A percentile compares a stretch with the other conserved stretches of the same genome.
phyloP scores from a whole-genome alignment of 2,797 vertebrate genomes.

The Sebastolobus altivelis region DNA sequence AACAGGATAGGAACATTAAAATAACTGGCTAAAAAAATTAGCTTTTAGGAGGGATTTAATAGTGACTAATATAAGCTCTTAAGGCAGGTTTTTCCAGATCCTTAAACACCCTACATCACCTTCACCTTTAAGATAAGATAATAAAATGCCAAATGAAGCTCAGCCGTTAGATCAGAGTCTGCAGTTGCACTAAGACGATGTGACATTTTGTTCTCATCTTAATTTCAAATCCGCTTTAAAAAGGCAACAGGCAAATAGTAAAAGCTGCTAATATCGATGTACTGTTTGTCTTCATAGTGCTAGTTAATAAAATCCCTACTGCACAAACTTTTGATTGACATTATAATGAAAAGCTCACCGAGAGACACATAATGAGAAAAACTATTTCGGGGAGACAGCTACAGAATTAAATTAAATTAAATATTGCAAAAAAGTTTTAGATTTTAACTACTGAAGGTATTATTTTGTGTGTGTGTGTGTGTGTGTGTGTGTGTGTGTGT shows the following conservation, averaged over 20 bases:
- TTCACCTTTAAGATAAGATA: not conserved
- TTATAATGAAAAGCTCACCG: conserved; percentile 13
- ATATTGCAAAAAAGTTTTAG: not conserved
- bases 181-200: not conserved
- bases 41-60: conserved; percentile 4
- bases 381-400: not conserved
- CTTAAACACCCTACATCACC: conserved; percentile 7
- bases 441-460: not conserved
- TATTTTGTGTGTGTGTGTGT: conserved; percentile 32
- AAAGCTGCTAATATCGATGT: not conserved
- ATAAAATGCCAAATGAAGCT: conserved; percentile 32
- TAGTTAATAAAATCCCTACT: not conserved
- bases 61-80: not conserved
- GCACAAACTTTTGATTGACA: conserved; percentile 16
- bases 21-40: not conserved
- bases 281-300: not conserved
- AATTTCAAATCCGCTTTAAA: conserved; percentile 9
- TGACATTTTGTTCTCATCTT: conserved; percentile 30
- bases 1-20: not conserved
- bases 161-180: not conserved
- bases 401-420: not conserved
- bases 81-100: not conserved
- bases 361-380: not conserved
- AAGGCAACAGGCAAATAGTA: not conserved
- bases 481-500: not conserved